Evolutionary conservation across 2,113 vertebrate genomes (phyloP).

Genomic region (Pionites leucogaster): DNA sequence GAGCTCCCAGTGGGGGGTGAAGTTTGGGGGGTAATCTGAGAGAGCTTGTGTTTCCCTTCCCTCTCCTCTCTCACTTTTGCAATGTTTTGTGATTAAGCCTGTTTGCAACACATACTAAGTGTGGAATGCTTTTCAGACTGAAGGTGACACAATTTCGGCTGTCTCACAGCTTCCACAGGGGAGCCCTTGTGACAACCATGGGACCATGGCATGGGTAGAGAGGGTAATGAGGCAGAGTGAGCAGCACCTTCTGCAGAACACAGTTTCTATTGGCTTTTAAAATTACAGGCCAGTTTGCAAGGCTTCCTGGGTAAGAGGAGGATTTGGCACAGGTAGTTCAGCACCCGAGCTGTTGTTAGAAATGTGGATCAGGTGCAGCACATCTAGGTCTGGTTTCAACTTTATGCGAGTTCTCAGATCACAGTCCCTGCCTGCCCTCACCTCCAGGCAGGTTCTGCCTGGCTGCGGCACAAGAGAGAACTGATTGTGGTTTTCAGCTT

Average conservation of each 20-base stretch:
- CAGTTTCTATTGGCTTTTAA: not conserved
- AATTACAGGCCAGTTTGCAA: not conserved
- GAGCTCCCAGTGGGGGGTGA: rapidly evolving
- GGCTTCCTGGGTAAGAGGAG: not conserved
- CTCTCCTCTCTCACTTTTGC: not conserved
- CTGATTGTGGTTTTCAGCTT: not conserved
- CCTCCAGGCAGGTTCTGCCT: not conserved
- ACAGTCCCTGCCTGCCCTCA: rapidly evolving
- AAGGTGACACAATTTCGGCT: not conserved
- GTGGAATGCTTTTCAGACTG: not conserved
- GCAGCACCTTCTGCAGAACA: not conserved
- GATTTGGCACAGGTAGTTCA: not conserved
- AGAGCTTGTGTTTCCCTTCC: not conserved
- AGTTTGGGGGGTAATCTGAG: rapidly evolving
- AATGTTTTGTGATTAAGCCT: not conserved
- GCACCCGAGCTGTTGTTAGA: not conserved
- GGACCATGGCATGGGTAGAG: not conserved
- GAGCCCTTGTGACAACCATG: not conserved
- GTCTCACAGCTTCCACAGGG: rapidly evolving
- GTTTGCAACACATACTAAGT: not conserved
- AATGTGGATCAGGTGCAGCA: not conserved
- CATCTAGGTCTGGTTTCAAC: not conserved
- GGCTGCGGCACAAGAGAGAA: not conserved
- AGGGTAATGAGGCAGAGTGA: not conserved
- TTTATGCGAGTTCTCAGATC: not conserved